Evolutionary conservation across 1,140 invertebrate genomes (phyloP), one percentile per base, ranked within the genome.

Genomic region (Adoxophyes honmai): DNA sequence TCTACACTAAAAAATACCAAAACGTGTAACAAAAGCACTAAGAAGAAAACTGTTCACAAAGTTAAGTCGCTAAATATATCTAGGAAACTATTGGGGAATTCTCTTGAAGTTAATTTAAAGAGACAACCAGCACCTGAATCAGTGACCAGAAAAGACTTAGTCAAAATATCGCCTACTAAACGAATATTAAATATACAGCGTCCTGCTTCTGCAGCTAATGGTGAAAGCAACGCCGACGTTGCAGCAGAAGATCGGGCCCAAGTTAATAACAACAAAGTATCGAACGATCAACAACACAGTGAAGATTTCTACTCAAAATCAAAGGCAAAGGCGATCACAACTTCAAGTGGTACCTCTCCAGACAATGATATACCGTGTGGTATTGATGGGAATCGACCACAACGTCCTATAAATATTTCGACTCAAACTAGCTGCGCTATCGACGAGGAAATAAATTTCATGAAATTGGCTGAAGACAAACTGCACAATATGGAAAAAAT

Each of bases 401-500:
- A 76, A 18, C 57, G 59, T 10, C 73, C 74, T 8, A 60, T 70
- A 13, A 72, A 73, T 57, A 76, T 67, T 44, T 75, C 78, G 10
- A 82, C 76, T 16, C 80, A 86, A 66, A 81, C 82, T 10, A 81
- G 65, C 55, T 58, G 63, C 33, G 71, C 60, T 36, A 62, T 75
- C 48, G 75, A 80, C 33, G 65, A 61, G 21, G 78, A 86, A 58
- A 66, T 70, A 15, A 71, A 83, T 64, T 80, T 75, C 37, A 77
- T 88, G 59, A 82, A 86, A 63, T 35, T 81, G 14, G 81, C 78
- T 33, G 80, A 86, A 74, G 70, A 79, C 56, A 87, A 86, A 71
- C 61, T 84, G 36, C 76, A 89, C 39, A 89, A 88, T 64, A 86
- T 85, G 74, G 88, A 88, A 59, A 86, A 88, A 70, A 86, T 88